Conservation (phyloP, 1,140 invertebrate species). For the Leptopilina boulardi region DNA sequence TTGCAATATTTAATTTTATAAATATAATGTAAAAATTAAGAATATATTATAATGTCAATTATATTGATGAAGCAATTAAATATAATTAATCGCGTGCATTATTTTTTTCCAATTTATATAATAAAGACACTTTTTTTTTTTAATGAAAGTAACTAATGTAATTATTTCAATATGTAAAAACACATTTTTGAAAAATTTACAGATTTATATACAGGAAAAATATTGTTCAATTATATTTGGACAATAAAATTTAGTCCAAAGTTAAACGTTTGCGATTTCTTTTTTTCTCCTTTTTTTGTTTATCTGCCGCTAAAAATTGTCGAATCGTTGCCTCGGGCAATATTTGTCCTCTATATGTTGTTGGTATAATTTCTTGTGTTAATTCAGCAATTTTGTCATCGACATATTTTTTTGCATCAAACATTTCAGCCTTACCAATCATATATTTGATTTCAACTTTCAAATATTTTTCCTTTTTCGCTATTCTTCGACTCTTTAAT, state of each 20-base stretch:
- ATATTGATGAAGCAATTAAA: too few species aligned
- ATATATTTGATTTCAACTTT: conserved; percentile 82
- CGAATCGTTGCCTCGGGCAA: conserved; percentile 81
- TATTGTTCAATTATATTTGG: conserved; percentile 28
- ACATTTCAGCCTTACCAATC: conserved; percentile 84
- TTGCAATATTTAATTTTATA: too few species aligned
- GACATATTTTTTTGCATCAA: conserved; percentile 86
- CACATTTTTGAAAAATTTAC: not conserved
- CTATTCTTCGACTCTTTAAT: conserved; percentile 80
- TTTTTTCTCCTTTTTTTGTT: conserved; percentile 46
- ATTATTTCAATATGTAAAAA: too few species aligned
- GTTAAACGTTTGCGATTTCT: conserved; percentile 53
- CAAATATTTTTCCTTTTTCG: conserved; percentile 85
- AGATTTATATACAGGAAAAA: not conserved
- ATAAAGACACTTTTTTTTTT: too few species aligned
- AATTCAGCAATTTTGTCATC: conserved; percentile 79
- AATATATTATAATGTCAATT: too few species aligned
- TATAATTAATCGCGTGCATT: too few species aligned
- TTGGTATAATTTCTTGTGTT: conserved; percentile 80
- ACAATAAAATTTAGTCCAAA: conserved; percentile 47
- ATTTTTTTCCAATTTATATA: too few species aligned
- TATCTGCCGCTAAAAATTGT: conserved; percentile 66
- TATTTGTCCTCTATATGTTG: conserved; percentile 80
- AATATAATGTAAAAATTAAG: too few species aligned
- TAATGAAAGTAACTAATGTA: too few species aligned